These are phyloP conservation scores for Melieria crassipennis DNA, from an alignment of 2,888 invertebrate species.

Conservation along the genomic window DNA sequence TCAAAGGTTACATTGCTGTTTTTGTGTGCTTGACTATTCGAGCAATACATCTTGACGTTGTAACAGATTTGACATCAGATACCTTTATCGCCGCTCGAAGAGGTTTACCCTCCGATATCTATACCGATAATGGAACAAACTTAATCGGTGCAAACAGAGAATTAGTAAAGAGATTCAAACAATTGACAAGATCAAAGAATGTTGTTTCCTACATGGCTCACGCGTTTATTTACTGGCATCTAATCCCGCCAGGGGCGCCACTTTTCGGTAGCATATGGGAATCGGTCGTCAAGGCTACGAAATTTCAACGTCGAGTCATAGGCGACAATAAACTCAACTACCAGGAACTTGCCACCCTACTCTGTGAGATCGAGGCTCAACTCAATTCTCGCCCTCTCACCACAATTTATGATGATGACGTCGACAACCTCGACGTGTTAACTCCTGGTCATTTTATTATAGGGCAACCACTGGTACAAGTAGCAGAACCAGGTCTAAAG, in stretches of 20 bases:
- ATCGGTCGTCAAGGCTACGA: slow-evolving; percentile 16
- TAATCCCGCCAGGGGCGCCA: slow-evolving; percentile 28
- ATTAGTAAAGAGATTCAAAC: slow-evolving; percentile 15
- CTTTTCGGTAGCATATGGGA: slow-evolving; percentile 30
- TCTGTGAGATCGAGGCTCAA: slow-evolving; percentile 18
- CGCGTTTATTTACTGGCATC: slow-evolving; percentile 24
- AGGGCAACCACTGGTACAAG: slow-evolving; percentile 11
- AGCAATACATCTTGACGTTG: slow-evolving; percentile 22
- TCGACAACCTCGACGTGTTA: slow-evolving; percentile 11
- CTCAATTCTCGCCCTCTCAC: neutral
- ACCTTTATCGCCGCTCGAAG: slow-evolving; percentile 16
- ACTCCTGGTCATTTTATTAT: slow-evolving; percentile 15
- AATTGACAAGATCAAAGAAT: slow-evolving; percentile 1
- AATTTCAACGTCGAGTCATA: slow-evolving; percentile 15
- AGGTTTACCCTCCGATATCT: slow-evolving; percentile 26
- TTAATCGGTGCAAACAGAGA: slow-evolving; percentile 34
- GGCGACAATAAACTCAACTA: slow-evolving; percentile 6
- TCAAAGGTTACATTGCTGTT: neutral
- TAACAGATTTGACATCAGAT: slow-evolving; percentile 19
- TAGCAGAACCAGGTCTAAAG: slow-evolving; percentile 8
- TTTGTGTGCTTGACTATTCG: slow-evolving; percentile 28
- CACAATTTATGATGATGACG: slow-evolving; percentile 9
- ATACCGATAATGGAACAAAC: slow-evolving; percentile 36
- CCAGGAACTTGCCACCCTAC: slow-evolving; percentile 9
- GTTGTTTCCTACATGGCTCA: slow-evolving; percentile 6